Conservation (phyloP, 1,140 invertebrate genomes). For the Aradophagus sp. region DNA sequence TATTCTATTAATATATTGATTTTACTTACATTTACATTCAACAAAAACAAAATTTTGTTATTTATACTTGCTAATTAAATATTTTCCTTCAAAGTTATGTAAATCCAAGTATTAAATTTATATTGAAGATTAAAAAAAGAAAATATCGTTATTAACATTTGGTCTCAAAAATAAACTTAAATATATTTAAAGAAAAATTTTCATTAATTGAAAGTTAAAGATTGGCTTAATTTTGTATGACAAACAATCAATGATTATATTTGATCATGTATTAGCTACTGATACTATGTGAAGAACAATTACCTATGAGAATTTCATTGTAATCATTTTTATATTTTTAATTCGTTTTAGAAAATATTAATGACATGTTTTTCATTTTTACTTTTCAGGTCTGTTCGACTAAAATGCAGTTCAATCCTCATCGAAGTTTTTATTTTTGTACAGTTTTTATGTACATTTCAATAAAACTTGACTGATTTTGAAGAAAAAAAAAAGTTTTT, state of each 20-base stretch:
- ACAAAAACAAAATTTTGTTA: too few relatives aligned
- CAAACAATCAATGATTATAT: slow-evolving; percentile 69
- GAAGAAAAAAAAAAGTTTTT: slow-evolving; percentile 4
- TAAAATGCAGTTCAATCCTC: slow-evolving; percentile 70
- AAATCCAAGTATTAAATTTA: slow-evolving; percentile 2
- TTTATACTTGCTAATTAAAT: too few relatives aligned
- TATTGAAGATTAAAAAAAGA: too few relatives aligned
- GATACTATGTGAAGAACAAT: slow-evolving; percentile 70
- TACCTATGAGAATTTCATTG: slow-evolving; percentile 68
- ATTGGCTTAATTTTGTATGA: too few relatives aligned
- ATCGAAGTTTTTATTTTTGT: slow-evolving; percentile 60
- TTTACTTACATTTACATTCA: background rate
- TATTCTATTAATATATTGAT: background rate
- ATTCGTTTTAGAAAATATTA: slow-evolving; percentile 14
- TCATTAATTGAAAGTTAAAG: too few relatives aligned
- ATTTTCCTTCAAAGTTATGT: too few relatives aligned
- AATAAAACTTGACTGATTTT: slow-evolving; percentile 40
- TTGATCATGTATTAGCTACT: slow-evolving; percentile 77
- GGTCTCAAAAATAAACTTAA: too few relatives aligned
- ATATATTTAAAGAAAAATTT: too few relatives aligned
- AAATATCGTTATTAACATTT: too few relatives aligned
- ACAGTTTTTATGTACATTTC: slow-evolving; percentile 61
- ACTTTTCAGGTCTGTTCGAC: slow-evolving; percentile 84
- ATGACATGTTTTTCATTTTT: slow-evolving; percentile 58
- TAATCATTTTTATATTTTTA: slow-evolving; percentile 3